Base-by-base conservation (phyloP, 2,888 invertebrate species). In the Shargacucullia verbasci region DNA sequence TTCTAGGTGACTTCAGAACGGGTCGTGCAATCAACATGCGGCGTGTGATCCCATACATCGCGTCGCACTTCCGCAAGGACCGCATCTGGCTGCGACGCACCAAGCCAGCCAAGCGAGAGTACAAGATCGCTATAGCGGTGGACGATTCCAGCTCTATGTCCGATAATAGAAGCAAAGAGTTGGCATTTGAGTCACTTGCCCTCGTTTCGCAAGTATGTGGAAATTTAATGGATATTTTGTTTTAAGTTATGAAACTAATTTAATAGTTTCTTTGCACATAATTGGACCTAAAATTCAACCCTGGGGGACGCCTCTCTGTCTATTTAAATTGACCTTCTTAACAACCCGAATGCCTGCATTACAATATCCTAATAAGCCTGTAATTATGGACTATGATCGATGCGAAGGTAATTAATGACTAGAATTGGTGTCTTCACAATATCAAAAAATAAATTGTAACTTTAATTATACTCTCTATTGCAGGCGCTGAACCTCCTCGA, bases 21-120 rank as follows among this genome's bases (percentile, higher is more conserved):
- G 99, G 99, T 0, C 97, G 98, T 62, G 95, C 99, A 7, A 97
- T 99, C 48, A 99, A 99, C 91, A 99, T 99, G 99, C 96, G 99
- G 41, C 90, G 95, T 85, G 97, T 99, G 52, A 99, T 99, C 82
- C 98, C 99, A 0, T 99, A 99, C 93, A 99, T 99, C 73, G 99
- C 99, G 13, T 99, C 99, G 62, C 98, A 99, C 88, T 99, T 99
- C 92, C 96, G 99, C 40, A 99, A 99, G 87, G 99, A 99, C 87
- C 99, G 99, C 88, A 99, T 99, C 81, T 99, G 99, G 99, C 85
- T 99, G 80, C 95, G 99, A 11, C 95, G 99, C 52, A 99, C 98
- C 0, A 98, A 98, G 86, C 99, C 99, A 0, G 98, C 98, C 0
- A 98, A 98, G 83, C 95, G 99, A 44, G 97, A 99, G 76, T 99